A percentile compares a stretch with the other conserved stretches of the same genome.
phyloP scores from a whole-genome alignment of 2,888 invertebrate genomes.

The Hesperia comma region DNA sequence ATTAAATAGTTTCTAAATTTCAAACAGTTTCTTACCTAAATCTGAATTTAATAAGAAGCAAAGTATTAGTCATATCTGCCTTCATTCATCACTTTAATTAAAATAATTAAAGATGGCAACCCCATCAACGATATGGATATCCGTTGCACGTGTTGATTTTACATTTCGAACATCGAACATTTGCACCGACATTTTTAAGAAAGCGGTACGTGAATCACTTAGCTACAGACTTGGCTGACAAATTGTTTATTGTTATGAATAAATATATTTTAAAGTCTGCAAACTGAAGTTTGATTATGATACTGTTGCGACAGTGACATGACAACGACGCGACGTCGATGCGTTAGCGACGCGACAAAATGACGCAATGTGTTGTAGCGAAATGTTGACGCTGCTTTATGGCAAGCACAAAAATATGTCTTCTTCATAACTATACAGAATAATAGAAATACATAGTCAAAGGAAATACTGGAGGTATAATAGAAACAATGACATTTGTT shows the following conservation, averaged over 20 bases:
- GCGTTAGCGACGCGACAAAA: too few relatives aligned
- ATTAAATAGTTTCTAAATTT: neutral
- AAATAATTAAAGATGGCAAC: slow-evolving; percentile 28
- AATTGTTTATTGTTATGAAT: slow-evolving; percentile 35
- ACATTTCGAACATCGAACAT: slow-evolving; percentile 43
- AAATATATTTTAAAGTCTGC: slow-evolving; percentile 25
- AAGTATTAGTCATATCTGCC: slow-evolving; percentile 10
- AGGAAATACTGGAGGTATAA: too few relatives aligned
- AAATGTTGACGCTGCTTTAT: too few relatives aligned
- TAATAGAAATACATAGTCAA: too few relatives aligned
- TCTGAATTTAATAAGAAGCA: slow-evolving; percentile 3
- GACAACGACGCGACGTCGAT: too few relatives aligned
- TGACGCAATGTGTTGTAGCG: too few relatives aligned
- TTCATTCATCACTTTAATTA: slow-evolving; percentile 28
- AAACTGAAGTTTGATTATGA: neutral
- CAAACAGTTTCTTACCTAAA: neutral
- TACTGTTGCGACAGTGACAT: too few relatives aligned
- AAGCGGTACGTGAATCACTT: slow-evolving; percentile 60
- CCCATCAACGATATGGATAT: slow-evolving; percentile 41
- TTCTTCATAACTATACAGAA: too few relatives aligned
- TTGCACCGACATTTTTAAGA: slow-evolving; percentile 50
- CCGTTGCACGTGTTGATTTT: slow-evolving; percentile 54
- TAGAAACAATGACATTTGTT: too few relatives aligned
- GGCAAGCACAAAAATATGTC: too few relatives aligned
- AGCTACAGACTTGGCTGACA: slow-evolving; percentile 35